Conservation (phyloP, 2,888 invertebrate species). For the Heliconius hortense region DNA sequence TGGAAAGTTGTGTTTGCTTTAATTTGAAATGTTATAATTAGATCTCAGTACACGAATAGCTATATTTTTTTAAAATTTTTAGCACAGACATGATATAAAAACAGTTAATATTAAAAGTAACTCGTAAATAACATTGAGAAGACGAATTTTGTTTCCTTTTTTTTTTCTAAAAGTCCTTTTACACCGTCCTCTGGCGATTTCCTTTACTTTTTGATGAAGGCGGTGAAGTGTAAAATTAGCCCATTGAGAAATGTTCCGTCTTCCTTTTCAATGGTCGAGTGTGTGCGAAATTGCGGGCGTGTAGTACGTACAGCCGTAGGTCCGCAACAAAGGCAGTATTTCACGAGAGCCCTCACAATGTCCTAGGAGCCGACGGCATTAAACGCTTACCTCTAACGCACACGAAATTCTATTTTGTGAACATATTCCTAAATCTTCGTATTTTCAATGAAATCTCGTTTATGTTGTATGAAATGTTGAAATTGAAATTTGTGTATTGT, state of each 20-base stretch:
- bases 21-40: neutral
- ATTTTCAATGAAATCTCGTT: neutral
- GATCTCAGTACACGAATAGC: too few relatives aligned
- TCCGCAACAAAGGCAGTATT: slow-evolving; percentile 45
- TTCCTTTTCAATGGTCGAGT: slow-evolving; percentile 46
- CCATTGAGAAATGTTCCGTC: slow-evolving; percentile 53
- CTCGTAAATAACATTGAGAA: too few relatives aligned
- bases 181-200: slow-evolving; percentile 28
- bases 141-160: neutral
- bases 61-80: too few relatives aligned
- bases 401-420: slow-evolving; percentile 26
- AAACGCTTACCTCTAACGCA: slow-evolving; percentile 36
- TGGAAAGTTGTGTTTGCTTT: neutral
- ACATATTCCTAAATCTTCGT: slow-evolving; percentile 21
- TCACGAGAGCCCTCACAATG: slow-evolving; percentile 38
- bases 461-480: neutral
- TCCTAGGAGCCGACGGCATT: slow-evolving; percentile 40
- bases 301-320: slow-evolving; percentile 42
- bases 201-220: slow-evolving; percentile 39
- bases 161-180: neutral
- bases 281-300: slow-evolving; percentile 51
- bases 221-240: slow-evolving; percentile 60
- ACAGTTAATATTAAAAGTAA: neutral
- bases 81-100: too few relatives aligned
- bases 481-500: neutral